These are phyloP conservation scores for Andricus quercusramuli DNA, from an alignment of 2,888 invertebrate genomes.

Conservation along the genomic window DNA sequence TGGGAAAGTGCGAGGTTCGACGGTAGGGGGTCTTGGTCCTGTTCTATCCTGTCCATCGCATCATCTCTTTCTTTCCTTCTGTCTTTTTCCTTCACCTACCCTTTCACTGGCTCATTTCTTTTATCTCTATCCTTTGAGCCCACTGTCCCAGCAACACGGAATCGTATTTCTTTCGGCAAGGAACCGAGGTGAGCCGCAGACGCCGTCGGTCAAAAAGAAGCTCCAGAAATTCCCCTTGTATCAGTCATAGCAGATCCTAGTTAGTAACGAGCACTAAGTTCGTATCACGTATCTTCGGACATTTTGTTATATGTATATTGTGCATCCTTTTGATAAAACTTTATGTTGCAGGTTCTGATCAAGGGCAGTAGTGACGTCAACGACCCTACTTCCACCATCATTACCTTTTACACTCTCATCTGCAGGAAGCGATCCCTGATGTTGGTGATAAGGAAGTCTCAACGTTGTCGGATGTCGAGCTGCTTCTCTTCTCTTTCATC, in stretches of 20 bases:
- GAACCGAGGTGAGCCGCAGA: constrained; percentile 58
- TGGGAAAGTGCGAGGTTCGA: constrained; percentile 77
- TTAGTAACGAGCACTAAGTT: neutral
- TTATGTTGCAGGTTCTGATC: neutral
- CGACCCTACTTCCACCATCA: neutral
- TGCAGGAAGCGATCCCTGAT: neutral
- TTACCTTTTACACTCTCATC: neutral
- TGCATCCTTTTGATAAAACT: neutral
- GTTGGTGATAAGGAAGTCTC: neutral
- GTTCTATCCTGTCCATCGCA: constrained; percentile 63
- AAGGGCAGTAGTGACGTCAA: neutral
- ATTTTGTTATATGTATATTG: neutral
- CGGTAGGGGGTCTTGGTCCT: constrained; percentile 75
- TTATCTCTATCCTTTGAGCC: constrained; percentile 58
- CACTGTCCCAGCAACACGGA: constrained; percentile 68
- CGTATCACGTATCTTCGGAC: neutral
- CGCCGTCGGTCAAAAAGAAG: constrained; percentile 58
- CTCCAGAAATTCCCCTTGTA: constrained; percentile 56
- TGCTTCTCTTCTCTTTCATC: neutral
- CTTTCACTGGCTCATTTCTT: constrained; percentile 47
- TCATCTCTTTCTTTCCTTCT: constrained; percentile 59
- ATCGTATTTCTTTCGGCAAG: constrained; percentile 72
- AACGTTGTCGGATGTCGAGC: neutral
- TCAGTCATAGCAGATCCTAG: constrained; percentile 43
- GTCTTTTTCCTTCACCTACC: constrained; percentile 52